These are phyloP conservation scores for Eubasilissa splendida DNA, from an alignment of 2,888 invertebrate genomes.

Conservation along the genomic window DNA sequence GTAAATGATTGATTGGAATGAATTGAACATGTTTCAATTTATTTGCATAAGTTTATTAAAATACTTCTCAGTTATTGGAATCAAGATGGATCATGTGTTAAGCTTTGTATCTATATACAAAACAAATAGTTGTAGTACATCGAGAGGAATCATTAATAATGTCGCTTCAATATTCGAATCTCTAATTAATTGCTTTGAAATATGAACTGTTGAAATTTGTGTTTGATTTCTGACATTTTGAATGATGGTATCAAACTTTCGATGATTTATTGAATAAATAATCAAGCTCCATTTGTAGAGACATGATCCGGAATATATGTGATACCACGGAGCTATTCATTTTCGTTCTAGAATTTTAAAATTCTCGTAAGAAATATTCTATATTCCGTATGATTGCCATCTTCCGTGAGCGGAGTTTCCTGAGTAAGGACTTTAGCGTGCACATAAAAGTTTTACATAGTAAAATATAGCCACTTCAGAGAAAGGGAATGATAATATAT, in stretches of 20 bases:
- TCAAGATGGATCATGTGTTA: constrained; percentile 25
- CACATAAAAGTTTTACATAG: background rate
- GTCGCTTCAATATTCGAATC: constrained; percentile 12
- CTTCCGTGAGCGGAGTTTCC: constrained; percentile 30
- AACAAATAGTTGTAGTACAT: constrained; percentile 23
- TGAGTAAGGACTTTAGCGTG: constrained; percentile 14
- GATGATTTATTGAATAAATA: constrained; percentile 40
- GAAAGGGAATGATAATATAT: background rate
- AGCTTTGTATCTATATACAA: constrained; percentile 20
- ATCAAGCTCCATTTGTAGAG: constrained; percentile 27
- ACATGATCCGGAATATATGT: background rate
- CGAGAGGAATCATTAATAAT: constrained; percentile 40
- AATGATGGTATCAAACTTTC: constrained; percentile 29
- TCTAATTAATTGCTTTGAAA: constrained; percentile 38
- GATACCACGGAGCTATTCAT: background rate
- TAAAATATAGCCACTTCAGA: background rate
- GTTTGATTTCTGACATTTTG: constrained; percentile 28
- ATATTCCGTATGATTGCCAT: constrained; percentile 27
- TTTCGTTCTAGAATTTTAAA: constrained; percentile 23
- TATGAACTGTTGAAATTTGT: constrained; percentile 19
- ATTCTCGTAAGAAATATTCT: constrained; percentile 6
- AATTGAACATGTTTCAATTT: background rate
- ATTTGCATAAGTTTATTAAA: constrained; percentile 35
- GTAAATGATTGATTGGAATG: constrained; percentile 6
- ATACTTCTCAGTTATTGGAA: constrained; percentile 8